Conservation (phyloP, 2,888 invertebrate genomes). For the Alcis repandata region DNA sequence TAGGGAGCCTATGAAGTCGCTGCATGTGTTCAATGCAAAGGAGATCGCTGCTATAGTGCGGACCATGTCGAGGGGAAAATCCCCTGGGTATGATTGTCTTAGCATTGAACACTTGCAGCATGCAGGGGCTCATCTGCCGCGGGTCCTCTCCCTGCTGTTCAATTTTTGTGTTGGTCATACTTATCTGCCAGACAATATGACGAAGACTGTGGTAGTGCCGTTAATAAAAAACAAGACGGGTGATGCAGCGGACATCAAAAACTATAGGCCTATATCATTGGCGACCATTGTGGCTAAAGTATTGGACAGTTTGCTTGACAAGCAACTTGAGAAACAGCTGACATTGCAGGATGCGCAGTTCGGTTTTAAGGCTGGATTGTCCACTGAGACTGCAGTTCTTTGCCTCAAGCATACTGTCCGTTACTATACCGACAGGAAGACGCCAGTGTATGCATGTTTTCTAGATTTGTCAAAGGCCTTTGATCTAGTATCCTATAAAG, state of each 20-base stretch:
- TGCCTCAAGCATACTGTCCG: constrained; percentile 27
- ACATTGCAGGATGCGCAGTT: constrained; percentile 39
- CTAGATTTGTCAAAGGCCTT: constrained; percentile 26
- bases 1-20: too few species aligned
- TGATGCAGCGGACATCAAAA: neutral
- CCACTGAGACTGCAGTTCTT: constrained; percentile 35
- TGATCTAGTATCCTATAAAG: constrained; percentile 15
- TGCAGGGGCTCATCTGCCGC: constrained; percentile 38
- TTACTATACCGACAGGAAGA: constrained; percentile 16
- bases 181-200: too few species aligned
- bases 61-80: constrained; percentile 15
- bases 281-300: constrained; percentile 37
- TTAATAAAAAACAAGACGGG: too few species aligned
- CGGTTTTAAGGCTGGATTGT: constrained; percentile 30
- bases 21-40: neutral
- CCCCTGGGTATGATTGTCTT: constrained; percentile 38
- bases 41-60: neutral
- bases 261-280: constrained; percentile 45
- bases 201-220: too few species aligned
- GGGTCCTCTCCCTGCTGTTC: constrained; percentile 38
- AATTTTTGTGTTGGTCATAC: constrained; percentile 24
- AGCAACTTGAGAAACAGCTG: constrained; percentile 23
- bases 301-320: constrained; percentile 41
- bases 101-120: constrained; percentile 42
- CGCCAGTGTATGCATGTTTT: constrained; percentile 24